Evolutionary conservation across 2,888 invertebrate species (phyloP).

Genomic region (Synergus laeviventris): DNA sequence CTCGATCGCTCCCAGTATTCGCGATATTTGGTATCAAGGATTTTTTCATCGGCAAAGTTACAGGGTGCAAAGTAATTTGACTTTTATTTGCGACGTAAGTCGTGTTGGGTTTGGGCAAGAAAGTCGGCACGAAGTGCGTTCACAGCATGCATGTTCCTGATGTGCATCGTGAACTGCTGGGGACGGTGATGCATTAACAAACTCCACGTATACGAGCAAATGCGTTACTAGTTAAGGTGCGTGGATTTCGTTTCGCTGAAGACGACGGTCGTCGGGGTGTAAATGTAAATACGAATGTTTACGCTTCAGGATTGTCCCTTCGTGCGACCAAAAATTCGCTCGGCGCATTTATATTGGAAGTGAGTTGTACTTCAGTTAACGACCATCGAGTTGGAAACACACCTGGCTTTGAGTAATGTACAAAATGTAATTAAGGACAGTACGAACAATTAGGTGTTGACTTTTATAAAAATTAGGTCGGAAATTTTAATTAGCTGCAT

Average conservation of each 20-base stretch:
- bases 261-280: conserved; percentile 19
- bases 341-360: conserved; percentile 35
- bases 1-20: conserved; percentile 24
- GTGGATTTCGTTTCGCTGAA: conserved; percentile 36
- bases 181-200: conserved; percentile 20
- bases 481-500: too few relatives aligned
- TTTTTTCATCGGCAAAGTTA: conserved; percentile 13
- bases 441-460: not conserved
- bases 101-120: conserved; percentile 12
- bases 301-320: conserved; percentile 33
- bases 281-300: conserved; percentile 39
- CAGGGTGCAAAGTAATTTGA: conserved; percentile 33
- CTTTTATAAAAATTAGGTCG: too few relatives aligned
- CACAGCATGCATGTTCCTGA: not conserved
- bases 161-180: not conserved
- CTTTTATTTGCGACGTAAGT: conserved; percentile 29
- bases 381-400: not conserved
- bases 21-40: conserved; percentile 20
- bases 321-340: conserved; percentile 26
- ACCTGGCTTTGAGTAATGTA: conserved; percentile 25
- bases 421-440: conserved; percentile 21
- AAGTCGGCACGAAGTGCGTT: conserved; percentile 4
- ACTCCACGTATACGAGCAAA: conserved; percentile 31
- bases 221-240: conserved; percentile 39
- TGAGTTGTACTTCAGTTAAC: conserved; percentile 33